These are phyloP conservation scores for Arnoldichthys spilopterus DNA, from an alignment of 2,797 vertebrate genomes.

Conservation along the genomic window DNA sequence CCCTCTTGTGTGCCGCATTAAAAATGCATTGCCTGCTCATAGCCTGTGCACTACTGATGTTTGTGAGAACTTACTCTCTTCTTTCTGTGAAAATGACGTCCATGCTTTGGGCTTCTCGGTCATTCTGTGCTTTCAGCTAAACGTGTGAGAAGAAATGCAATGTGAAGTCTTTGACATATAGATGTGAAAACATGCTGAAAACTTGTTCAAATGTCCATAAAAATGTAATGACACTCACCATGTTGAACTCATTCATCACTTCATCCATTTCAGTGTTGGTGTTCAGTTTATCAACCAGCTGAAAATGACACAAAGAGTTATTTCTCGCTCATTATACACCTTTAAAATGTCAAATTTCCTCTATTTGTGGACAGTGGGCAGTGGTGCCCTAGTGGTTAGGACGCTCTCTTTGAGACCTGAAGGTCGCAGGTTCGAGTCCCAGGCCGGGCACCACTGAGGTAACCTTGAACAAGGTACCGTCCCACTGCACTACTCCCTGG, in stretches of 20 bases:
- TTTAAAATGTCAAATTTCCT: too few relatives aligned
- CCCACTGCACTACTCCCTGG: too few relatives aligned
- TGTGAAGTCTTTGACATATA: neutral
- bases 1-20: slow-evolving; percentile 18
- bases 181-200: neutral
- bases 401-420: too few relatives aligned
- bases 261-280: slow-evolving; percentile 93
- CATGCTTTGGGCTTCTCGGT: slow-evolving; percentile 86
- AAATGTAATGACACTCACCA: slow-evolving; percentile 74
- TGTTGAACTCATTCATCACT: slow-evolving; percentile 87
- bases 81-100: slow-evolving; percentile 94
- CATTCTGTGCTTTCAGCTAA: slow-evolving; percentile 92
- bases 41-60: neutral
- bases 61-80: slow-evolving; percentile 81
- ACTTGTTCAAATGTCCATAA: neutral
- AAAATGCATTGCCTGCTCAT: neutral
- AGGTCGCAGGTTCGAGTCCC: too few relatives aligned
- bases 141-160: slow-evolving; percentile 22
- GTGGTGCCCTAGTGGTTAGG: too few relatives aligned
- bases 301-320: slow-evolving; percentile 44
- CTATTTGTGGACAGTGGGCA: too few relatives aligned
- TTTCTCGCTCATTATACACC: too few relatives aligned
- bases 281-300: slow-evolving; percentile 96
- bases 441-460: too few relatives aligned
- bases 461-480: too few relatives aligned